phyloP scores from a whole-genome alignment of 1,140 invertebrate species.

The Diorhabda sublineata region DNA sequence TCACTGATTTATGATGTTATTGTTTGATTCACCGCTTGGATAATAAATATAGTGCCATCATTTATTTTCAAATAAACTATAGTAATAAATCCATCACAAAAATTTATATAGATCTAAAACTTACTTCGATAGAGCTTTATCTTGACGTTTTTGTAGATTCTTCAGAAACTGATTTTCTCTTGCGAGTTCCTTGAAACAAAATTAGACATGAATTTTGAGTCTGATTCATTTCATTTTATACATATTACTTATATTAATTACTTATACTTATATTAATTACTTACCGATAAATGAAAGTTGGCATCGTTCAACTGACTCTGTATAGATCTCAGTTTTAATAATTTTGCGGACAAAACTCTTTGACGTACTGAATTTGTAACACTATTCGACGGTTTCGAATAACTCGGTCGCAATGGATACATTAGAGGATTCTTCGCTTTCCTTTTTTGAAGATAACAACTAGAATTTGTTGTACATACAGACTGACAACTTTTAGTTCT shows the following conservation, averaged over 20 bases:
- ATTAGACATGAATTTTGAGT: not conserved
- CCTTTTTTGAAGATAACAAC: conserved; percentile 41
- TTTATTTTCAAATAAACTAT: too few relatives aligned
- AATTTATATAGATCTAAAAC: not conserved
- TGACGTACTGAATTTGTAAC: conserved; percentile 53
- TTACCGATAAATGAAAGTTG: conserved; percentile 69
- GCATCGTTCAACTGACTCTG: conserved; percentile 77
- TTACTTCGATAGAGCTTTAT: conserved; percentile 62
- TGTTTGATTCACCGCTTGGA: too few relatives aligned
- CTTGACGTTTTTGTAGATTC: conserved; percentile 70
- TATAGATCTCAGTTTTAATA: conserved; percentile 66
- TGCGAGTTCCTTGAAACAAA: conserved; percentile 59
- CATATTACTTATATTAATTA: conserved; percentile 3
- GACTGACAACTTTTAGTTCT: conserved; percentile 42
- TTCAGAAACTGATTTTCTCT: conserved; percentile 71
- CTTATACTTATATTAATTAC: conserved; percentile 42
- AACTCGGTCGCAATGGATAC: conserved; percentile 20
- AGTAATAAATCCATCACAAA: too few relatives aligned
- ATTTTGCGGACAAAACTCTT: conserved; percentile 69
- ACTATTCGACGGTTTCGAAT: conserved; percentile 28
- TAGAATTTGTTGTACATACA: conserved; percentile 43
- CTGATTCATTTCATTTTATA: not conserved
- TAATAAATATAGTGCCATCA: too few relatives aligned
- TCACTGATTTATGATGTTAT: too few relatives aligned
- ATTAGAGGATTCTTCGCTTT: conserved; percentile 42